Evolutionary conservation across 1,140 invertebrate genomes (phyloP), one percentile per base, ranked within the genome.

Genomic region (Telenomus remus): DNA sequence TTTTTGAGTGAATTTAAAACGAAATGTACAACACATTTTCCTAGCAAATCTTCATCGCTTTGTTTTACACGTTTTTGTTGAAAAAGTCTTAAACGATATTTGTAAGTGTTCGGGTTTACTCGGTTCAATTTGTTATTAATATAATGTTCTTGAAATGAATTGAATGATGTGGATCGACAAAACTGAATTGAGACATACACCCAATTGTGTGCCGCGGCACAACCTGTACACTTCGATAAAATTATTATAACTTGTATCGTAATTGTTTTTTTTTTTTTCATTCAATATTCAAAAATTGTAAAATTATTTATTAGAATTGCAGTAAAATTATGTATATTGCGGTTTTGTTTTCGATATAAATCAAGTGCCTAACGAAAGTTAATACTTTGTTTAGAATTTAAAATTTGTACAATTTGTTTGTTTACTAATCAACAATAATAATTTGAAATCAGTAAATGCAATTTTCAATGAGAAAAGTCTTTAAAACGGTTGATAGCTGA

Each of bases 191-290:
- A 51, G 9, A 37, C 11, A 11, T 57, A 57, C 54, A 57, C 54
- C 54, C 47, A 57, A 15, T 42, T 54, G 11, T 19, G 44, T 47
- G 54, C 44, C 19, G 47, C 34, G 44, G 44, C 54, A 57, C 54
- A 47, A 47, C 34, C 33, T 57, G 54, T 47, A 35, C 42, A 47
- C 16, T 44, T 39, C 8, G 14, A 47, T 4, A 4, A 1, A n/a
- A 39, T 9, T 3, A 39, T 9, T 2, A 9, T 11, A 39, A 39
- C n/a, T 9, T 9, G 8, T 35, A 35, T 35, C 5, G 10, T 10
- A 35, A 35, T 35, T 35, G 10, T 35, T 35, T 39, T 39, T 39
- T 3, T 27, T 27, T 27, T 27, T 27, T 3, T 27, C 19, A 27
- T 27, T 27, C 2, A 27, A 27, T 27, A n/a, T n/a, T n/a, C n/a